These are phyloP conservation scores for Ornithoptera priamus DNA, from an alignment of 2,888 invertebrate species.

Conservation along the genomic window DNA sequence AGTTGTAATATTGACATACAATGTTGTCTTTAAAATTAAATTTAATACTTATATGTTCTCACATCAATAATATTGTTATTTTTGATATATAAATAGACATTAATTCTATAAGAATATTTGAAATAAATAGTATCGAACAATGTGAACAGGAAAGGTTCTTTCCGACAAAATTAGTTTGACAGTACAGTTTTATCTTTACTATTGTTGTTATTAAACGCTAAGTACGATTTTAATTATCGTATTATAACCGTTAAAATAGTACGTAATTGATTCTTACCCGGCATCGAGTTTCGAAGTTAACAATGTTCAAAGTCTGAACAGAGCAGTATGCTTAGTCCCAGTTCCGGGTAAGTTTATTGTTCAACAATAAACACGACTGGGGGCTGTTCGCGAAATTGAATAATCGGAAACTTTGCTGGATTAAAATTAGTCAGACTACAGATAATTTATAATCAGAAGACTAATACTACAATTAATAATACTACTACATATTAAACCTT, in stretches of 20 bases:
- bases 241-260: conserved; percentile 23
- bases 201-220: neutral
- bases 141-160: too few relatives aligned
- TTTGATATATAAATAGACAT: too few relatives aligned
- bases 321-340: conserved; percentile 25
- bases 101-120: too few relatives aligned
- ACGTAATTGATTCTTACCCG: conserved; percentile 28
- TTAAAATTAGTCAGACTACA: conserved; percentile 23
- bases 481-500: neutral
- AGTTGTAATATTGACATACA: too few relatives aligned
- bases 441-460: conserved; percentile 19
- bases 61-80: too few relatives aligned
- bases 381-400: conserved; percentile 28
- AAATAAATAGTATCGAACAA: too few relatives aligned
- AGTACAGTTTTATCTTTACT: neutral
- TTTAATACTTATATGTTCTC: too few relatives aligned
- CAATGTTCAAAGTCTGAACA: conserved; percentile 29
- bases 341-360: conserved; percentile 32
- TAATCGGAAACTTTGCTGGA: conserved; percentile 30
- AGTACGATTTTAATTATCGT: neutral
- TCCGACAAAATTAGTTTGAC: too few relatives aligned
- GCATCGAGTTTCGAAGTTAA: conserved; percentile 30
- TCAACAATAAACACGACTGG: conserved; percentile 29
- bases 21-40: too few relatives aligned
- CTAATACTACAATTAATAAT: conserved; percentile 10